Percentiles rank a stretch among this genome's conserved stretches.
Evolutionary conservation across 2,113 vertebrate species (phyloP).

Genomic region (Myotis yumanensis): DNA sequence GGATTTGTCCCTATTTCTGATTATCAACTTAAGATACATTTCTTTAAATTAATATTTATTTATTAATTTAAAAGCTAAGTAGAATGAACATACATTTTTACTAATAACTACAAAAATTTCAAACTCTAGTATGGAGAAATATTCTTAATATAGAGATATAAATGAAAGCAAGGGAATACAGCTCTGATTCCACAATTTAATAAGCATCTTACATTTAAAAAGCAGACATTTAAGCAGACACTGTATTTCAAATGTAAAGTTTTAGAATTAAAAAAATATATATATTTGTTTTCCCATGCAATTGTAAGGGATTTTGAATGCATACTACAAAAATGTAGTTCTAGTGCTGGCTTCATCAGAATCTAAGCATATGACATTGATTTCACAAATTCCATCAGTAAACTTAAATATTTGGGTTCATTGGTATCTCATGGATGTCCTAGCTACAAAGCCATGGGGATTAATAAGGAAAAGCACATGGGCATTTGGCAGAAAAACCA

Average conservation of each 20-base stretch:
- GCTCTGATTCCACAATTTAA: not conserved
- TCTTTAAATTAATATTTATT: not conserved
- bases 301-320: not conserved
- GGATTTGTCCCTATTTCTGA: not conserved
- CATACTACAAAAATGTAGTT: not conserved
- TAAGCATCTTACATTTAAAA: not conserved
- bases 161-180: not conserved
- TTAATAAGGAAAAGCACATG: too few relatives aligned
- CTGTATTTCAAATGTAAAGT: not conserved
- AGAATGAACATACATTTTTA: not conserved
- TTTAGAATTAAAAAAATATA: not conserved
- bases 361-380: not conserved
- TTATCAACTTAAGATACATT: conserved; percentile 13
- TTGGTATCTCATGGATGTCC: not conserved
- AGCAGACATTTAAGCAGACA: not conserved
- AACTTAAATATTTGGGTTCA: not conserved
- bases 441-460: not conserved
- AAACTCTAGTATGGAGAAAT: not conserved
- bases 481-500: not conserved
- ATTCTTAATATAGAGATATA: not conserved
- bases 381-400: not conserved
- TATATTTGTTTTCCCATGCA: not conserved
- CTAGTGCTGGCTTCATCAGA: not conserved
- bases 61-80: conserved; percentile 33
- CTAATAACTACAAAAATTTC: not conserved